Evolutionary conservation across 2,888 invertebrate species (phyloP), one percentile per base, ranked within the genome.

Genomic region (Thecophora atra): DNA sequence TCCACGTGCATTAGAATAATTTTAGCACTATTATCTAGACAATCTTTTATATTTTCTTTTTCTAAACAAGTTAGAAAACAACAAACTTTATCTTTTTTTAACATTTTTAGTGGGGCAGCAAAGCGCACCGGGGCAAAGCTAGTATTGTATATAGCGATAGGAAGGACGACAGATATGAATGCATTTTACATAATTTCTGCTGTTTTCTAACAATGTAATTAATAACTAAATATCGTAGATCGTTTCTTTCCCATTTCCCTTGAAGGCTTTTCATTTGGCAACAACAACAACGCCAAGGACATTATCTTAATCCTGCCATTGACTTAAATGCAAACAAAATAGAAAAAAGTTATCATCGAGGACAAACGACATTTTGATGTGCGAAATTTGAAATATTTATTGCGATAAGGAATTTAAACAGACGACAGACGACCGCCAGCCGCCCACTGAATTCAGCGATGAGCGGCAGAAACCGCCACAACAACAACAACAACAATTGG

Each of bases 351-450:
- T 60, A 37, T n/a, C n/a, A n/a, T n/a, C n/a, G 52, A 11, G 63
- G 21, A 19, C 52, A 63, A 70, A 70, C 52, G 63, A 70, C 70
- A 52, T 52, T 70, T 70, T 70, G 70, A 63, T 70, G 42, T 28
- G 69, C 24, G 60, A 69, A 44, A 60, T 60, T 68, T 63, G 52
- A 63, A 70, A 63, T 70, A 70, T 70, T 70, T 70, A 70, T 70
- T 70, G 60, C 60, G 60, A 47, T 60, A 69, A 60, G 30, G 37
- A 54, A 52, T 21, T 67, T 54, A 56, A 58, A 58, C 15, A 58
- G 58, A n/a, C n/a, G n/a, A n/a, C n/a, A 3, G 19, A 13, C 24
- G 28, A 13, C 7, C 42, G 26, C 19, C 21, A 52, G 19, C 5
- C 52, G 26, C 54, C 58, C 51, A 66, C n/a, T 52, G 17, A 52